A percentile compares a stretch with the other conserved stretches of the same genome.
Evolutionary conservation across 2,113 vertebrate genomes (phyloP).

Genomic region (Dissostichus mawsoni): DNA sequence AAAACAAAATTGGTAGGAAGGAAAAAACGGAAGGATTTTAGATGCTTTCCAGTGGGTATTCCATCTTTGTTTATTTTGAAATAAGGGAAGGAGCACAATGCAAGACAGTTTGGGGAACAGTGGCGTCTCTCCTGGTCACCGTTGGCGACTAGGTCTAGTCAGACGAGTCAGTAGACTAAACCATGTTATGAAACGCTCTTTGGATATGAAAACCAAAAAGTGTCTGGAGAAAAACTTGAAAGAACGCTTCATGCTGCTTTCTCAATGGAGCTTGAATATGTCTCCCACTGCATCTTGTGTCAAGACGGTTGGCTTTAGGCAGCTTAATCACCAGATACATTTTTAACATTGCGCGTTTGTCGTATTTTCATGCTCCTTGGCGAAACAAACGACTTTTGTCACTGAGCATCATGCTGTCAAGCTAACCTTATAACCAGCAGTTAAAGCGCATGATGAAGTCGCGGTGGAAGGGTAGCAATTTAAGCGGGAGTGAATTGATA

Average conservation of each 20-base stretch:
- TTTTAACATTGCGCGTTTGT: slow-evolving; percentile 61
- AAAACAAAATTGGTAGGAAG: slow-evolving; percentile 33
- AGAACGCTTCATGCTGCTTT: background rate
- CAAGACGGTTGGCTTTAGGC: slow-evolving; percentile 8
- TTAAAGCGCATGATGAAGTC: slow-evolving; percentile 63
- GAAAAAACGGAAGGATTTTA: background rate
- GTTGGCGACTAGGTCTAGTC: background rate
- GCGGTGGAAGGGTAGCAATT: slow-evolving; percentile 64
- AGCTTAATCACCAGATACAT: slow-evolving; percentile 22
- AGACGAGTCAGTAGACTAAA: slow-evolving; percentile 39
- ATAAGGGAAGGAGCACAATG: slow-evolving; percentile 6
- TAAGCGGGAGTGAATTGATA: slow-evolving; percentile 62
- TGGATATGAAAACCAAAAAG: slow-evolving; percentile 9
- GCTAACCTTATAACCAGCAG: slow-evolving; percentile 66
- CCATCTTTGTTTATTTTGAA: slow-evolving; percentile 45
- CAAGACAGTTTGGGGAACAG: slow-evolving; percentile 18
- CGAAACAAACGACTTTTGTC: slow-evolving; percentile 30
- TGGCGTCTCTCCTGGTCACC: slow-evolving; percentile 27
- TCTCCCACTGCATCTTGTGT: slow-evolving; percentile 31
- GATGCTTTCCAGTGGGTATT: slow-evolving; percentile 26
- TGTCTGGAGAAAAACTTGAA: too few species aligned
- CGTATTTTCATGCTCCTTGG: slow-evolving; percentile 46
- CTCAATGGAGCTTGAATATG: slow-evolving; percentile 25
- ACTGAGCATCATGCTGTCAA: slow-evolving; percentile 45
- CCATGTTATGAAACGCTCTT: slow-evolving; percentile 33